Percentiles rank a stretch among this genome's conserved stretches.
These are phyloP conservation scores for Zaprionus ghesquierei DNA, from an alignment of 1,140 invertebrate genomes.

Conservation along the genomic window DNA sequence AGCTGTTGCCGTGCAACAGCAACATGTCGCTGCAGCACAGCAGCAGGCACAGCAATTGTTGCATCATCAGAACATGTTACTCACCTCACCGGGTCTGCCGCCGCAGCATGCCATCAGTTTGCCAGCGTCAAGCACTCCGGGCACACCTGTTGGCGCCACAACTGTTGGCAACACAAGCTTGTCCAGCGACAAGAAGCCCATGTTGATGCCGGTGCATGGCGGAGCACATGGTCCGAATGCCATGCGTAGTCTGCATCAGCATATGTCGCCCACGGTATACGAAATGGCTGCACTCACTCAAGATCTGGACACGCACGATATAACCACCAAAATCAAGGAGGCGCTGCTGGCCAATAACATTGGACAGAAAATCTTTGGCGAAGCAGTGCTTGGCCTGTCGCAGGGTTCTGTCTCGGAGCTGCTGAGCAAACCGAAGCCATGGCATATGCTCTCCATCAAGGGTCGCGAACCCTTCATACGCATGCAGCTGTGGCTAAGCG, in stretches of 20 bases:
- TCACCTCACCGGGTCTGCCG: conserved; percentile 86
- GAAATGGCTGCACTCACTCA: conserved; percentile 98
- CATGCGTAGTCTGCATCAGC: conserved; percentile 88
- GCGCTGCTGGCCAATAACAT: conserved; percentile 98
- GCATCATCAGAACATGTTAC: conserved; percentile 85
- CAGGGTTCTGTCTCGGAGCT: conserved; percentile 99
- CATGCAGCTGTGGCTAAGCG: conserved; percentile 98
- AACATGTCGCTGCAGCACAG: conserved; percentile 84
- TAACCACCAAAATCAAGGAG: conserved; percentile 98
- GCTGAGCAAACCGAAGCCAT: conserved; percentile 98
- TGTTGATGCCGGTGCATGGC: conserved; percentile 80
- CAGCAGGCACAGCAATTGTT: conserved; percentile 85
- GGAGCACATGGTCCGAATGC: conserved; percentile 84
- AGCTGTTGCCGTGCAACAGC: conserved; percentile 84
- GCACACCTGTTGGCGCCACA: conserved; percentile 67
- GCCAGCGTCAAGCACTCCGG: conserved; percentile 64
- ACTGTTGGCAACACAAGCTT: conserved; percentile 22
- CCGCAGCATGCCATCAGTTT: conserved; percentile 86
- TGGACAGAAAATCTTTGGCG: conserved; percentile 99
- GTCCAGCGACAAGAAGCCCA: conserved; percentile 84
- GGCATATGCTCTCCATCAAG: conserved; percentile 99
- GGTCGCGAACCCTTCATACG: conserved; percentile 98
- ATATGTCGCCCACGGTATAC: conserved; percentile 94
- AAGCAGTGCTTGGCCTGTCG: conserved; percentile 96
- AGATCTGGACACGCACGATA: conserved; percentile 97